Evolutionary conservation across 2,888 invertebrate genomes (phyloP).

Genomic region (Pteria penguin): DNA sequence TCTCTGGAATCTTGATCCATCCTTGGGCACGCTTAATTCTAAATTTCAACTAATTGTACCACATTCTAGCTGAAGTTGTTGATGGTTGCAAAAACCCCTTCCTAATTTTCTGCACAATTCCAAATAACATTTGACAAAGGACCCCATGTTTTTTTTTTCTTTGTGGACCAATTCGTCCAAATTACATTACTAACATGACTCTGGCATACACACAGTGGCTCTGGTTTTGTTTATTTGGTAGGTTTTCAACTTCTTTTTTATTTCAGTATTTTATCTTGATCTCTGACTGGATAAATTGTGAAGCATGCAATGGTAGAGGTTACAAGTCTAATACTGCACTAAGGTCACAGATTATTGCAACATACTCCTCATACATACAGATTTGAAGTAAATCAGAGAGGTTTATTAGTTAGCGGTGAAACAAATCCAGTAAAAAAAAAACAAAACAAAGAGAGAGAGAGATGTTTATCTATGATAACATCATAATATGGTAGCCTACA

Average conservation of each 20-base stretch:
- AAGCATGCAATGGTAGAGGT: too few species aligned
- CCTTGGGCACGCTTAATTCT: not conserved
- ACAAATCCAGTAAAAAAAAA: too few species aligned
- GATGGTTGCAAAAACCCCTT: conserved; percentile 28
- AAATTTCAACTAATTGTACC: not conserved
- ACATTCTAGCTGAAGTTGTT: not conserved
- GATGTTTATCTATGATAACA: too few species aligned
- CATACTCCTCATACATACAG: too few species aligned
- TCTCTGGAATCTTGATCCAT: conserved; percentile 3
- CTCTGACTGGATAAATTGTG: too few species aligned
- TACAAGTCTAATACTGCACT: too few species aligned
- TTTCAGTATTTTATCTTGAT: too few species aligned
- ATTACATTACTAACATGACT: not conserved
- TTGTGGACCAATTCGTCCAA: not conserved
- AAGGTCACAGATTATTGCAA: too few species aligned
- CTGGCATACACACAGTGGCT: not conserved
- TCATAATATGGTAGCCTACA: too few species aligned
- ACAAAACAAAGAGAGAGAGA: too few species aligned
- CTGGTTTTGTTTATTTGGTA: not conserved
- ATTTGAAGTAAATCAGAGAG: too few species aligned
- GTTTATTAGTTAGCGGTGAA: too few species aligned
- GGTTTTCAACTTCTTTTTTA: not conserved
- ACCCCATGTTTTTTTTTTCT: not conserved
- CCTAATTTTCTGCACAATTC: not conserved
- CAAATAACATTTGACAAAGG: not conserved